Evolutionary conservation across 2,888 invertebrate species (phyloP).

Genomic region (Oscheius sp.): DNA sequence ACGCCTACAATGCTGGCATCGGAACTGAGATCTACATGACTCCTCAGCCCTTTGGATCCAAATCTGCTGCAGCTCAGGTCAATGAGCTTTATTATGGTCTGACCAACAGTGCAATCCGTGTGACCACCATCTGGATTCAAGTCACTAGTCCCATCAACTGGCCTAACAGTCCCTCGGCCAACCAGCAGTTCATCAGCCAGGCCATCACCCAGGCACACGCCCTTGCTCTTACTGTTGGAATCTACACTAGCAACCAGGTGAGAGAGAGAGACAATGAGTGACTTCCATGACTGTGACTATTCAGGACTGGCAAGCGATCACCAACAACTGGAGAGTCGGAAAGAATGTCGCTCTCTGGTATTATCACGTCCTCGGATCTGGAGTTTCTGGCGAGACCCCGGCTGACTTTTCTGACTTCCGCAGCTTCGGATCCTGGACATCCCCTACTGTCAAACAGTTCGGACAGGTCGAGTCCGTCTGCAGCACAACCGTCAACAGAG

Average conservation of each 20-base stretch:
- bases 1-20: constrained; percentile 54
- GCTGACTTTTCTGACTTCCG: constrained; percentile 56
- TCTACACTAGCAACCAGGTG: constrained; percentile 61
- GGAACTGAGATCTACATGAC: constrained; percentile 60
- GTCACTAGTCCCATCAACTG: constrained; percentile 63
- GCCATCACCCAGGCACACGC: too few relatives aligned
- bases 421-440: constrained; percentile 53
- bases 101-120: constrained; percentile 46
- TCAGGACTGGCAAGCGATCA: constrained; percentile 19
- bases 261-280: not conserved
- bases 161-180: constrained; percentile 41
- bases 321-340: constrained; percentile 31
- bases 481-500: constrained; percentile 37
- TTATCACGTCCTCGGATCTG: constrained; percentile 55
- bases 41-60: constrained; percentile 52
- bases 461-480: constrained; percentile 56
- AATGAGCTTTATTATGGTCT: constrained; percentile 56
- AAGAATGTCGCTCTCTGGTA: constrained; percentile 52
- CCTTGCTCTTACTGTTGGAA: constrained; percentile 51
- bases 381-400: constrained; percentile 51
- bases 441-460: constrained; percentile 56
- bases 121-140: constrained; percentile 59
- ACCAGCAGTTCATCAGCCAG: constrained; percentile 55
- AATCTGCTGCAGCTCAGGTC: constrained; percentile 51
- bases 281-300: too few relatives aligned